Evolutionary conservation across 1,140 invertebrate genomes (phyloP), one percentile per base, ranked within the genome.

Genomic region (Scylla paramamosain): DNA sequence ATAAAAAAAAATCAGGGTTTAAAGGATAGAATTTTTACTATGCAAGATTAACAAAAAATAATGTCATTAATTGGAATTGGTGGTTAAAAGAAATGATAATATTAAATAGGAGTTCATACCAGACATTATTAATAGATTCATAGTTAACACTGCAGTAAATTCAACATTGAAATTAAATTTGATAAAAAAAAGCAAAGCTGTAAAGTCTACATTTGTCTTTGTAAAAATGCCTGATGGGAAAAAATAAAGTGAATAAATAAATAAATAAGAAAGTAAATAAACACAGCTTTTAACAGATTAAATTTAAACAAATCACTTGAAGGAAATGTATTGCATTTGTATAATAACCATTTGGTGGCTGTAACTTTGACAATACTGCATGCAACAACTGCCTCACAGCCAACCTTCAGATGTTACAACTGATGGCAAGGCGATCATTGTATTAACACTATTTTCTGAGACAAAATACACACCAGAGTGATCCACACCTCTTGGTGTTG

Each of bases 1-100:
- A 77, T 77, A 20, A 77, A 77, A 20, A 77, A 77, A n/a, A 77
- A 4, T 59, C 10, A 59, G 2, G 67, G 20, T 12, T 77, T 77
- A n/a, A 77, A n/a, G 67, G 67, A 77, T 77, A 77, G 25, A 77
- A 77, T 77, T 77, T 77, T 77, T 77, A 77, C 67, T 77, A 77
- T 77, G 86, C 16, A 88, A 32, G 86, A 88, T 39, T 45, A 46
- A 88, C 32, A 88, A 0, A 88, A 88, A 59, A 59, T 39, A 46
- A 88, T 39, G 45, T 39, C 31, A 88, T 45, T 39, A 32, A 88
- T 20, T 45, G 86, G 45, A 88, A 88, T 39, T 45, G 28, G 32
- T 14, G 45, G 86, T 45, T 39, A 88, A 88, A 46, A 88, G 86
- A 88, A 46, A 32, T 31, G 8, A 31, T 77, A n/a, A 20, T n/a